These are phyloP conservation scores for Cyclopterus lumpus DNA, from an alignment of 2,797 vertebrate genomes.

Conservation along the genomic window DNA sequence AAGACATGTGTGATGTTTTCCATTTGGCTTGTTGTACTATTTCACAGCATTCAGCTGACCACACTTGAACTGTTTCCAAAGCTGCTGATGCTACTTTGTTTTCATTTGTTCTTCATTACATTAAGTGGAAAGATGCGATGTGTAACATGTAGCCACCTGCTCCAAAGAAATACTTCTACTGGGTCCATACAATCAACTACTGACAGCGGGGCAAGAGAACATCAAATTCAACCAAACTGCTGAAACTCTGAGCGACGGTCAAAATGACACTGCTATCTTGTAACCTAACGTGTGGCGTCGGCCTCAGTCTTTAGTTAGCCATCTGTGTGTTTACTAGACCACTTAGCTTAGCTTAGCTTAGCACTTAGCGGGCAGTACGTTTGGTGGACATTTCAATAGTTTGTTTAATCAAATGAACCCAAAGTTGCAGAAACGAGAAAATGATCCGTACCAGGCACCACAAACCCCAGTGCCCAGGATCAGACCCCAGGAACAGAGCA, in stretches of 20 bases:
- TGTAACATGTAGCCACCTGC: not conserved
- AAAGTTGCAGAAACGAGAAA: not conserved
- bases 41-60: not conserved
- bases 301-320: not conserved
- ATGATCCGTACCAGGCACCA: not conserved
- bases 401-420: too few species aligned
- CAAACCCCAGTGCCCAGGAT: too few species aligned
- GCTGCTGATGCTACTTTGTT: not conserved
- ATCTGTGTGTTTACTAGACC: not conserved
- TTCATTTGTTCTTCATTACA: conserved; percentile 1
- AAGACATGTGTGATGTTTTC: conserved; percentile 7
- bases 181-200: not conserved
- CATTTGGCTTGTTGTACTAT: not conserved
- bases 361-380: too few species aligned
- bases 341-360: too few species aligned
- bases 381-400: not conserved
- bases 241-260: not conserved
- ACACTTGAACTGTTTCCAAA: not conserved
- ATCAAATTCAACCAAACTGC: too few species aligned
- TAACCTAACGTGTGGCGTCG: not conserved
- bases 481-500: too few species aligned
- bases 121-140: not conserved
- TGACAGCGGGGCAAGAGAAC: not conserved
- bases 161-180: not conserved
- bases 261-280: not conserved